Evolutionary conservation across 2,888 invertebrate species (phyloP).

Genomic region (Tiliacea aurago): DNA sequence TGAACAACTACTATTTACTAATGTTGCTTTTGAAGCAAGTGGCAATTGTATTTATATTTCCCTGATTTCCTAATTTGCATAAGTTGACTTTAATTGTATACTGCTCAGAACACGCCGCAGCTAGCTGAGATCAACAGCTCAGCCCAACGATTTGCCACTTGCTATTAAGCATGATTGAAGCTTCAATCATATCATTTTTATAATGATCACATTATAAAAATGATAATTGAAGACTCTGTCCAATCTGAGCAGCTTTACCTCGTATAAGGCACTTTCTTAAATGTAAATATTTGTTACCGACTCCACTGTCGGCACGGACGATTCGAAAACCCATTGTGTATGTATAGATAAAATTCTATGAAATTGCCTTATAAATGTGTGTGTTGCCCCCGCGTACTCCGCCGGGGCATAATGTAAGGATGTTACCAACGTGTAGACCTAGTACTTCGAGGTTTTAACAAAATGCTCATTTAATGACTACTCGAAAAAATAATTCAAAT

Average conservation of each 20-base stretch:
- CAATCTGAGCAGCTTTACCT: slow-evolving; percentile 72
- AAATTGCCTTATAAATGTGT: slow-evolving; percentile 82
- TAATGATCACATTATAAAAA: slow-evolving; percentile 31
- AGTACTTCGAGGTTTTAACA: slow-evolving; percentile 45
- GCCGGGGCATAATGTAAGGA: slow-evolving; percentile 64
- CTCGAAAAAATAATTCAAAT: slow-evolving; percentile 18
- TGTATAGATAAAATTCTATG: slow-evolving; percentile 74
- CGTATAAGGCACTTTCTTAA: slow-evolving; percentile 67
- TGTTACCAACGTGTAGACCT: slow-evolving; percentile 73
- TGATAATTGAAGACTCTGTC: slow-evolving; percentile 48
- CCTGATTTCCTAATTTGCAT: slow-evolving; percentile 35
- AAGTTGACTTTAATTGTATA: slow-evolving; percentile 23
- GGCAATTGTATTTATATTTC: slow-evolving; percentile 42
- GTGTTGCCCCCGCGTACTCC: slow-evolving; percentile 59
- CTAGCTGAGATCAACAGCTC: slow-evolving; percentile 35
- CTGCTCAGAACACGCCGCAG: slow-evolving; percentile 41
- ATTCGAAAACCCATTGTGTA: slow-evolving; percentile 64
- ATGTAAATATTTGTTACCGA: slow-evolving; percentile 67
- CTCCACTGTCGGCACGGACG: slow-evolving; percentile 56
- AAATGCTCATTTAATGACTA: slow-evolving; percentile 54
- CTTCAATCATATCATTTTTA: slow-evolving; percentile 46
- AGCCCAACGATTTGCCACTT: slow-evolving; percentile 50
- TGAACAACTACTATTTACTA: slow-evolving; percentile 56
- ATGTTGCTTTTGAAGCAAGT: slow-evolving; percentile 48
- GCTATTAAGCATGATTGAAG: slow-evolving; percentile 37